phyloP scores from a whole-genome alignment of 2,888 invertebrate species.

The Erpobdella octoculata region DNA sequence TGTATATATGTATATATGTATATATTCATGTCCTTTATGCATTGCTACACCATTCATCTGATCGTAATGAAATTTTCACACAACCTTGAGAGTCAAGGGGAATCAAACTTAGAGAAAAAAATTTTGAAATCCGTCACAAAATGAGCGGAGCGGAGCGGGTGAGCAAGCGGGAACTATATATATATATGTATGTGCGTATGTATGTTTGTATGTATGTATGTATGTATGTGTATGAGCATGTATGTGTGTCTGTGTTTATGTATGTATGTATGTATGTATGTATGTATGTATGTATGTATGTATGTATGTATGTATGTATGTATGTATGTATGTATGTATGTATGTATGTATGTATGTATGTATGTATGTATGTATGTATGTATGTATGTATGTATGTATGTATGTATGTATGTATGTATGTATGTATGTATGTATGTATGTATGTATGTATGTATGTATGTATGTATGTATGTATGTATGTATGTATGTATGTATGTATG shows the following conservation, averaged over 20 bases:
- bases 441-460: constrained; percentile 23
- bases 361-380: not conserved
- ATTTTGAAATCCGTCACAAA: too few species aligned
- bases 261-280: not conserved
- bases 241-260: too few species aligned
- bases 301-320: not conserved
- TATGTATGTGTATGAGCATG: not conserved
- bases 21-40: too few species aligned
- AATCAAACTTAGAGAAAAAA: too few species aligned
- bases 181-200: not conserved
- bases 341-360: not conserved
- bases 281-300: constrained; percentile 10
- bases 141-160: too few species aligned
- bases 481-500: not conserved
- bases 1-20: not conserved
- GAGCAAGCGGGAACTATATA: too few species aligned
- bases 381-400: not conserved
- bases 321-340: not conserved
- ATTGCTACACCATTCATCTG: too few species aligned
- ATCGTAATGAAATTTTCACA: too few species aligned
- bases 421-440: constrained; percentile 24
- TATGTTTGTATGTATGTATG: not conserved
- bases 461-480: constrained; percentile 29
- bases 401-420: constrained; percentile 25
- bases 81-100: too few species aligned